These are phyloP conservation scores for Peromyscus leucopus DNA, from an alignment of 2,113 vertebrate species.

Conservation along the genomic window DNA sequence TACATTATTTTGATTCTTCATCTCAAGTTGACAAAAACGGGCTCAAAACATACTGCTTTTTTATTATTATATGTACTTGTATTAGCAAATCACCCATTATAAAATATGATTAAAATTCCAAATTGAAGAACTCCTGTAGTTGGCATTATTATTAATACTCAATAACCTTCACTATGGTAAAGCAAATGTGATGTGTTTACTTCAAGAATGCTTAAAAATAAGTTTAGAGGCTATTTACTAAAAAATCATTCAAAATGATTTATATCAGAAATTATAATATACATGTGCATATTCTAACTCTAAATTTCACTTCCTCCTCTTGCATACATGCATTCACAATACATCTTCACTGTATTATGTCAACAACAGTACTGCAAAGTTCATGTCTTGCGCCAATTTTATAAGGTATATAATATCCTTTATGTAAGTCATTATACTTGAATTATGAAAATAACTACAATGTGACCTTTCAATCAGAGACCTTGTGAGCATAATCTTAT, in stretches of 20 bases:
- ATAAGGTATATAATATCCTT: background rate
- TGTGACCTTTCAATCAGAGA: background rate
- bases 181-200: background rate
- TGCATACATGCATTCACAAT: background rate
- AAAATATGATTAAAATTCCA: background rate
- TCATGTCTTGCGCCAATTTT: background rate
- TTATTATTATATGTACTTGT: background rate
- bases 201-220: background rate
- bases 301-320: background rate
- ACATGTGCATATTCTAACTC: background rate
- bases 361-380: background rate
- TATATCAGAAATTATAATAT: background rate
- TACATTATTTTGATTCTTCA: slow-evolving; percentile 50
- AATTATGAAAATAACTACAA: background rate
- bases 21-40: background rate
- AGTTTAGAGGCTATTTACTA: background rate
- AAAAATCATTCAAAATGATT: background rate
- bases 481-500: background rate
- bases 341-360: background rate
- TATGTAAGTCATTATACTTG: background rate
- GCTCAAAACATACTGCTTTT: background rate
- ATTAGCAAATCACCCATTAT: background rate
- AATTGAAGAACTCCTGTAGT: background rate
- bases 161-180: background rate
- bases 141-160: background rate